These are phyloP conservation scores for Epinephelus malabaricus DNA, from an alignment of 2,797 vertebrate species.

Conservation along the genomic window DNA sequence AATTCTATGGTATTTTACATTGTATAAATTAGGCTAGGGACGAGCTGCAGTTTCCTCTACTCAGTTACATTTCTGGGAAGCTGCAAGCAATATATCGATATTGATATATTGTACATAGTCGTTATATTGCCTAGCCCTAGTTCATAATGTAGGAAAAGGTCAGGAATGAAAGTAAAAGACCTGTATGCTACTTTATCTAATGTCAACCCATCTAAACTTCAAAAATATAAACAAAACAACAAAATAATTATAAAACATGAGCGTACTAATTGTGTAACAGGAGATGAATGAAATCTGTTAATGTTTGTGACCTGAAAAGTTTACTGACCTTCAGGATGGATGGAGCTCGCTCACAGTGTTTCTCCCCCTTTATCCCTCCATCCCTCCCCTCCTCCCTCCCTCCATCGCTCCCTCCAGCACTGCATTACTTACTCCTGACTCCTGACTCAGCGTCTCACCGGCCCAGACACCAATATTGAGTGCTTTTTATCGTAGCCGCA, in stretches of 20 bases:
- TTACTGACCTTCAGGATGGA: slow-evolving; percentile 69
- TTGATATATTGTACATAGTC: too few species aligned
- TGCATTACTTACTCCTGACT: slow-evolving; percentile 81
- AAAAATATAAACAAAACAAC: neutral
- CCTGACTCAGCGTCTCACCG: slow-evolving; percentile 84
- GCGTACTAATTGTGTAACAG: slow-evolving; percentile 2
- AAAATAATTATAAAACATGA: neutral
- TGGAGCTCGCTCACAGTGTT: slow-evolving; percentile 39
- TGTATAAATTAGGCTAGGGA: too few species aligned
- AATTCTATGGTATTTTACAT: too few species aligned
- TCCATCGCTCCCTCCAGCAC: slow-evolving; percentile 60
- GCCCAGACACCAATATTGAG: slow-evolving; percentile 80
- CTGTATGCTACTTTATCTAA: neutral
- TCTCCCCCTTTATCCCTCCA: slow-evolving; percentile 13
- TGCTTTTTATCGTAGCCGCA: slow-evolving; percentile 84
- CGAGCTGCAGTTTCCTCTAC: too few species aligned
- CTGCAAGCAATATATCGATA: too few species aligned
- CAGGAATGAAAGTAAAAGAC: neutral
- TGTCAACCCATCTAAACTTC: neutral
- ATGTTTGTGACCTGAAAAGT: slow-evolving; percentile 41
- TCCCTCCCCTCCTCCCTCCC: slow-evolving; percentile 47
- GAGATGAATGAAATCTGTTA: slow-evolving; percentile 19
- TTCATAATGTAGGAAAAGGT: too few species aligned
- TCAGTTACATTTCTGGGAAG: too few species aligned
- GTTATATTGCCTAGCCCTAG: too few species aligned